Conservation (phyloP, 2,797 vertebrate genomes). For the Neostethus bicornis region DNA sequence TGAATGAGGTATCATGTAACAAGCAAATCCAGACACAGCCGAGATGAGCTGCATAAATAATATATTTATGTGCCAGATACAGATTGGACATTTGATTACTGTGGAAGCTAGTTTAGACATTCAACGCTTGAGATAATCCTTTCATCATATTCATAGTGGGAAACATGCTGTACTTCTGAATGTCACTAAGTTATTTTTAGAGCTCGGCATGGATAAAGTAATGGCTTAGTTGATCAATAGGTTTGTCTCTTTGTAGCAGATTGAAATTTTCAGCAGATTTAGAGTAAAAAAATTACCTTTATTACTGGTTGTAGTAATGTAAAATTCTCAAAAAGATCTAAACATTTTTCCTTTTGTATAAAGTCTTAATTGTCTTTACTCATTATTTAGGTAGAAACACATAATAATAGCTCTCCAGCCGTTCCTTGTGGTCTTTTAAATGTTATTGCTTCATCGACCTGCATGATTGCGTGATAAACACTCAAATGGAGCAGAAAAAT, state of each 20-base stretch:
- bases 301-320: neutral
- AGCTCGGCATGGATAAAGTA: neutral
- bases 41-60: neutral
- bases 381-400: neutral
- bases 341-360: neutral
- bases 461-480: neutral
- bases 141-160: no score
- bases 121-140: neutral
- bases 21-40: conserved; percentile 2
- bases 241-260: conserved; percentile 3
- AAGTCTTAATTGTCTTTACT: conserved; percentile 5
- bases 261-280: no score
- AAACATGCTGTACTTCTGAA: neutral
- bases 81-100: neutral
- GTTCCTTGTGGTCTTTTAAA: neutral
- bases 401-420: neutral
- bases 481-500: conserved; percentile 10
- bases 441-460: neutral
- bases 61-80: neutral
- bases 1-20: conserved; percentile 40
- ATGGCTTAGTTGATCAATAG: neutral
- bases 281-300: neutral
- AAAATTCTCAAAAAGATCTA: neutral
- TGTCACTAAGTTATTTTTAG: neutral
- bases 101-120: neutral